Percentiles rank a stretch among this genome's conserved stretches.
phyloP scores from a whole-genome alignment of 2,113 vertebrate species.

The Meriones unguiculatus region DNA sequence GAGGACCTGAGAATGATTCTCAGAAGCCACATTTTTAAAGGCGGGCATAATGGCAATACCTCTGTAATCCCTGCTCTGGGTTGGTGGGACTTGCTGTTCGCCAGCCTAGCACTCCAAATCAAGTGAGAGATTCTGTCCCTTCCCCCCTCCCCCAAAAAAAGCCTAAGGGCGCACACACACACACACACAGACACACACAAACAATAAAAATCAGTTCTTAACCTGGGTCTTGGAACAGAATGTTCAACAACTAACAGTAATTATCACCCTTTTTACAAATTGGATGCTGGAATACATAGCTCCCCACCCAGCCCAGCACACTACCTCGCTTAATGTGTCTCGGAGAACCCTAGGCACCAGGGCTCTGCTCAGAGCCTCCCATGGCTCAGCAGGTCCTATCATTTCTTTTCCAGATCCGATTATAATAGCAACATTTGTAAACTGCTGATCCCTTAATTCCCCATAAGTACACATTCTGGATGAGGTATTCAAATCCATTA shows the following conservation, averaged over 20 bases:
- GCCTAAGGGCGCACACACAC: neutral
- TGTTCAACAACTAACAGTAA: constrained; percentile 11
- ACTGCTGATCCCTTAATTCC: constrained; percentile 77
- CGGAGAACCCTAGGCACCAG: constrained; percentile 24
- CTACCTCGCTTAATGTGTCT: neutral
- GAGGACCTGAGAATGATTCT: neutral
- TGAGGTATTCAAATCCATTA: constrained; percentile 70
- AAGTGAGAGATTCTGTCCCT: neutral
- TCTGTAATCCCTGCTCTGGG: neutral
- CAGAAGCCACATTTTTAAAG: neutral
- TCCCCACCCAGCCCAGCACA: constrained; percentile 15
- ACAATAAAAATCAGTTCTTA: neutral
- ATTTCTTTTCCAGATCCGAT: constrained; percentile 68
- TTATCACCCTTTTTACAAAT: constrained; percentile 13
- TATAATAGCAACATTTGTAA: constrained; percentile 79
- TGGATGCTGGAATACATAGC: neutral
- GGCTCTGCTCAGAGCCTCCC: constrained; percentile 44
- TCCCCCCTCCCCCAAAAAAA: neutral
- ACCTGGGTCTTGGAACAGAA: neutral
- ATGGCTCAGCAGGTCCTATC: constrained; percentile 48
- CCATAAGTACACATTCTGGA: constrained; percentile 65
- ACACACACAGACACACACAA: neutral
- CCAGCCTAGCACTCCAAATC: neutral
- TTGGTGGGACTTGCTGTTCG: neutral
- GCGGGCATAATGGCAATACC: neutral